These are phyloP conservation scores for Seira musarum DNA, from an alignment of 2,888 invertebrate species.

Conservation along the genomic window DNA sequence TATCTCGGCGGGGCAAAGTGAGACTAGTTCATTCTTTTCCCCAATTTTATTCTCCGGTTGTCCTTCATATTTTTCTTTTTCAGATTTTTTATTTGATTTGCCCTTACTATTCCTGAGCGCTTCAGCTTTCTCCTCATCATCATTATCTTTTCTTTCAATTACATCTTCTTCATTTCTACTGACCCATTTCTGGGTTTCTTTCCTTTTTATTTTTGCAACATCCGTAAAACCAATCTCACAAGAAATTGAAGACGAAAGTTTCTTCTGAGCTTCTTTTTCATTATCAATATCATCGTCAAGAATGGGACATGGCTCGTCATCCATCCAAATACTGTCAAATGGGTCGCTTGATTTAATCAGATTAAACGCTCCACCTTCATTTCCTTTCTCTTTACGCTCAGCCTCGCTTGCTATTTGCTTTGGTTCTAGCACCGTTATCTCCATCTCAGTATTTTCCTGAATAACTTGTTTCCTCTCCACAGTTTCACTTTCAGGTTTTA, in stretches of 20 bases:
- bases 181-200: no score
- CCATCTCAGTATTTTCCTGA: background rate
- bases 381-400: conserved; percentile 27
- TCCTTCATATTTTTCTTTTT: background rate
- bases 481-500: background rate
- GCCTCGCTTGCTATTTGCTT: background rate
- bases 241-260: background rate
- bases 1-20: background rate
- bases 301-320: conserved; percentile 55
- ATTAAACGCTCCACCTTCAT: conserved; percentile 27
- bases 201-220: no score
- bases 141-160: background rate
- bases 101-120: background rate
- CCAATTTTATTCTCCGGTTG: no score
- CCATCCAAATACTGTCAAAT: conserved; percentile 57
- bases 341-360: conserved; percentile 48
- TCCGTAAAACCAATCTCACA: background rate
- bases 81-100: background rate
- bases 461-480: background rate
- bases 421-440: background rate
- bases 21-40: background rate
- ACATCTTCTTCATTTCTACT: background rate
- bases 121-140: background rate
- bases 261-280: no score
- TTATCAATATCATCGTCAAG: conserved; percentile 49